Evolutionary conservation across 2,797 vertebrate genomes (phyloP), one percentile per base, ranked within the genome.

Genomic region (Spatula clypeata): DNA sequence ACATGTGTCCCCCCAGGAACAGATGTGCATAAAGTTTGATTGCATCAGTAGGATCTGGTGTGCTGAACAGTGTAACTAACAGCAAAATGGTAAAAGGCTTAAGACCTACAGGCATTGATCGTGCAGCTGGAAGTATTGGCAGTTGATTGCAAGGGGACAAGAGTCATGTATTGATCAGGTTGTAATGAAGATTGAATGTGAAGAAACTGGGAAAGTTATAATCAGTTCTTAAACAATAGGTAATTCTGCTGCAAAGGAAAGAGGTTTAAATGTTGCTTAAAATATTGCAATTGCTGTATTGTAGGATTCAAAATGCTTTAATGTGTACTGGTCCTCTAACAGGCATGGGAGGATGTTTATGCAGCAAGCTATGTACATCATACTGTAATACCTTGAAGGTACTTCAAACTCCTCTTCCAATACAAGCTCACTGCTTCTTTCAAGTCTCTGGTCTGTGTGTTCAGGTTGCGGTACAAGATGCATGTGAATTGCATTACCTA

Each of bases 101-200:
- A 44, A 91, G 60, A 73, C 70, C 67, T 42, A 16, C 16, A 67
- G 32, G 36, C 58, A 91, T 92, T 49, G 81, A 89, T 94, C 73
- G 15, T 27, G 21, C 32, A 79, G 9, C 62, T 80, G 74, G 38
- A 88, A 20, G 23, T 90, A 79, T 45, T 73, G 85, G 49, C 61
- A 51, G 74, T 14, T 91, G 84, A 92, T 70, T 90, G 90, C 73
- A 79, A 72, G 64, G 45, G 61, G 16, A 60, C 20, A 58, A 62
- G 45, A 74, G 61, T 83, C 8, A 2, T 15, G 34, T 45, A 79
- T 96, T 0, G 92, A 93, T 93, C 70, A 61, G 49, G 31, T 91
- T 67, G 51, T 87, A 94, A 91, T 87, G 88, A 95, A 85, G 90
- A 92, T 73, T 75, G 92, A 94, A 62, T 44, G 57, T 27, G 76